Evolutionary conservation across 2,113 vertebrate species (phyloP), one percentile per base, ranked within the genome.

Genomic region (Desmodus rotundus): DNA sequence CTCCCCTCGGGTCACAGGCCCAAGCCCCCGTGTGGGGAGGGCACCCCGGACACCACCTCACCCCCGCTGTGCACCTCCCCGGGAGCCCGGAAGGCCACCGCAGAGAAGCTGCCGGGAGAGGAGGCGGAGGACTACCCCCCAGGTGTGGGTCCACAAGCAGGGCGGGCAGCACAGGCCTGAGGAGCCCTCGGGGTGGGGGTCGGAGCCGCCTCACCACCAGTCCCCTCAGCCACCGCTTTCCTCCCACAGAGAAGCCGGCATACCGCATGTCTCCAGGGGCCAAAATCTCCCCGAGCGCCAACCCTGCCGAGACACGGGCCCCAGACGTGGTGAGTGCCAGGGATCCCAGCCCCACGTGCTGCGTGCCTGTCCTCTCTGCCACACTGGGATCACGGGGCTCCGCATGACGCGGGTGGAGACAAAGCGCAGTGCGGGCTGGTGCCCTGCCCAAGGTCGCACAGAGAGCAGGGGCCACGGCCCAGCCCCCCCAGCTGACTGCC

Each of bases 321-420:
- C 45, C 97, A 26, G 98, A 98, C 95, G 94, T 97, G 91, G 98
- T 98, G 95, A 98, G 96, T 11, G 78, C 36, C 3, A 33, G 52
- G 16, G 26, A 6, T 47, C 54, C 20, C 72, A n/a, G 70, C 68
- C 43, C 78, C 82, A 3, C 28, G 5, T 1, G 33, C 13, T 33
- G 33, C 6, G 5, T 20, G 45, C 17, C 86, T 1, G 20, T 41
- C 45, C 82, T 81, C 12, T 1, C 4, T 13, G 16, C 41, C 12
- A 1, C 14, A 9, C 45, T 7, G 63, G 38, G 63, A 77, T 31
- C 36, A 1, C 61, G 24, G 26, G 16, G 17, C 88, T 43, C 43
- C 58, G 3, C 1, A 0, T 0, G 58, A 26, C 1, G 0, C 4
- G 52, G 94, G 83, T 43, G 52, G 61, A 73, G 43, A 63, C 0